Base-by-base conservation (phyloP, 2,888 invertebrate species). In the Cenopis cana region DNA sequence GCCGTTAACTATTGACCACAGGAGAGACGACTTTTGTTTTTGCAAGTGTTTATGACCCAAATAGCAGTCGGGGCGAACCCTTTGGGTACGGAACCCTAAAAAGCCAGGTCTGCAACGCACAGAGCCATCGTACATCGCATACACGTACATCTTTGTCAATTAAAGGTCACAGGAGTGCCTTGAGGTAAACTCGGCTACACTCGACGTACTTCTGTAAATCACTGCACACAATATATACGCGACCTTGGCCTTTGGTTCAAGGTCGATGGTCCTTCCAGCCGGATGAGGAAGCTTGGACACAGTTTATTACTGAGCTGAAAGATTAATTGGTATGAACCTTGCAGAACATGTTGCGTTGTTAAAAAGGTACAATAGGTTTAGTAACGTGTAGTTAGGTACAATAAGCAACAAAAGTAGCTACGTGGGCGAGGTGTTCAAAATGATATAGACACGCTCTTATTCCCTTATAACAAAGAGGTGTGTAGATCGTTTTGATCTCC, bases 211-310 rank as follows among this genome's bases (percentile, higher is more conserved):
- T n/a, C 41, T 14, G 41, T 56, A 61, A 46, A 69, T 69, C 62
- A 62, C 49, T 12, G 49, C 49, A 11, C 24, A 54, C 69, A 69
- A 69, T 69, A 69, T 69, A 69, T 46, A 5, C 12, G 33, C 12
- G 55, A 14, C 69, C 69, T 69, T 69, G 69, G 55, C 61, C 55
- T 33, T 18, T 11, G 24, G n/a, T 56, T 38, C 55, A 69, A 69
- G 55, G 69, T 55, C 68, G 54, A 69, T 55, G 49, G 61, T 62
- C 68, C 68, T 69, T 56, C 33, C 49, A 33, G 33, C 62, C 69
- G 52, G 61, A 56, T 38, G 11, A 50, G 49, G 57, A 29, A 60
- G 59, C 59, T 24, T 46, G 20, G 60, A 60, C 46, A n/a, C 18
- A 20, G 12, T 29, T 9, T 29, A 14, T 20, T 49, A 49, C 60